Evolutionary conservation across 2,888 invertebrate species (phyloP), one percentile per base, ranked within the genome.

Genomic region (Notodonta ziczac): DNA sequence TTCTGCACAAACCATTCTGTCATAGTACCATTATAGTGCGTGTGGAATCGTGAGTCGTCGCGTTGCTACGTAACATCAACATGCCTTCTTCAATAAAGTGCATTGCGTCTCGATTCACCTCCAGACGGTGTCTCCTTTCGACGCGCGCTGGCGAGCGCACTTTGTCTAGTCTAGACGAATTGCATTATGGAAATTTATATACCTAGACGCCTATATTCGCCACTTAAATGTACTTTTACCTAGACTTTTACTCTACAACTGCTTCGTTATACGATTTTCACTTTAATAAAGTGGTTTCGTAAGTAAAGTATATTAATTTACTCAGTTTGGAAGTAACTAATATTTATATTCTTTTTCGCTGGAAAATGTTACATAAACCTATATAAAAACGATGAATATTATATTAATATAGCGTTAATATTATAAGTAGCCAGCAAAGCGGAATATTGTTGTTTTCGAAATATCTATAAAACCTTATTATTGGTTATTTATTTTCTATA

Each of bases 91-190:
- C 69, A 69, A 69, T 70, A 69, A 69, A 73, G 69, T 81, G 83
- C 82, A 85, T 74, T 76, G 69, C 77, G 81, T 81, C 83, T 84
- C 74, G 75, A 63, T 82, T 91, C 90, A 91, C 91, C 91, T 91
- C 84, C 79, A 91, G 90, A 88, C 89, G 76, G 73, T 65, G 77
- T 80, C 78, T 77, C 79, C 83, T 77, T 72, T 72, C 76, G 79
- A 77, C 82, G 70, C 77, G 82, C 84, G 83, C 77, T 74, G 74
- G 73, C 81, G 79, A 80, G 84, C 84, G 81, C 85, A 87, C 87
- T 86, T 83, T 78, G 86, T 84, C 88, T 85, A 83, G 91, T 90
- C 91, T 92, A 91, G 91, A 91, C 91, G 91, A 90, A 91, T 91
- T 91, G 91, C 89, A 92, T 91, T 92, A 93, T 91, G 89, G 85